Evolutionary conservation across 2,888 invertebrate genomes (phyloP).

Genomic region (Sinohyriopsis cumingii): DNA sequence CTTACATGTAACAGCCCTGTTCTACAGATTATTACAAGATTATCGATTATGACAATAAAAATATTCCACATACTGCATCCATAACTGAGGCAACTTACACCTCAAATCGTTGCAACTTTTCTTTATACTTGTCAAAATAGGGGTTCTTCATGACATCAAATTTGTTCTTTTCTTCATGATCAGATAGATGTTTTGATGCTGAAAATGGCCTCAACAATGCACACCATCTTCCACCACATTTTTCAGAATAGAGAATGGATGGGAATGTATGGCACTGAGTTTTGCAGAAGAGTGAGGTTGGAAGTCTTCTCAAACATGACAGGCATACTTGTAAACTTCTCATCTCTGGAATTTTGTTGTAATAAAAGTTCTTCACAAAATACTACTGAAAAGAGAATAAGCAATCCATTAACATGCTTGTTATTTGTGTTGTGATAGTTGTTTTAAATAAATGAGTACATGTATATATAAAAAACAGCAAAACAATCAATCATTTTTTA

Average conservation of each 20-base stretch:
- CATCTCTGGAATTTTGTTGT: slow-evolving; percentile 33
- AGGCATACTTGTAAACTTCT: slow-evolving; percentile 36
- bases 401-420: too few relatives aligned
- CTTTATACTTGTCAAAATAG: slow-evolving; percentile 64
- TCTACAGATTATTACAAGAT: too few relatives aligned
- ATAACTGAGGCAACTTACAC: slow-evolving; percentile 23
- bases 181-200: neutral
- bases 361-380: slow-evolving; percentile 6
- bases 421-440: too few relatives aligned
- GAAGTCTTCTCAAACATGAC: slow-evolving; percentile 42
- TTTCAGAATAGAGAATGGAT: slow-evolving; percentile 25
- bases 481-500: too few relatives aligned
- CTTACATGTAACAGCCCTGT: neutral
- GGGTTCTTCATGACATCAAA: slow-evolving; percentile 55
- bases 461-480: too few relatives aligned
- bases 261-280: slow-evolving; percentile 21
- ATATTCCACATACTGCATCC: neutral
- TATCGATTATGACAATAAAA: too few relatives aligned
- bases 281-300: slow-evolving; percentile 21
- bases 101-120: slow-evolving; percentile 55
- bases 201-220: neutral
- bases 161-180: slow-evolving; percentile 14
- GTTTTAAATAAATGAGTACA: too few relatives aligned
- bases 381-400: too few relatives aligned
- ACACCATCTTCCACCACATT: slow-evolving; percentile 35